A percentile compares a stretch with the other conserved stretches of the same genome.
Conservation (phyloP, 2,888 invertebrate species). For the Sesia bembeciformis region DNA sequence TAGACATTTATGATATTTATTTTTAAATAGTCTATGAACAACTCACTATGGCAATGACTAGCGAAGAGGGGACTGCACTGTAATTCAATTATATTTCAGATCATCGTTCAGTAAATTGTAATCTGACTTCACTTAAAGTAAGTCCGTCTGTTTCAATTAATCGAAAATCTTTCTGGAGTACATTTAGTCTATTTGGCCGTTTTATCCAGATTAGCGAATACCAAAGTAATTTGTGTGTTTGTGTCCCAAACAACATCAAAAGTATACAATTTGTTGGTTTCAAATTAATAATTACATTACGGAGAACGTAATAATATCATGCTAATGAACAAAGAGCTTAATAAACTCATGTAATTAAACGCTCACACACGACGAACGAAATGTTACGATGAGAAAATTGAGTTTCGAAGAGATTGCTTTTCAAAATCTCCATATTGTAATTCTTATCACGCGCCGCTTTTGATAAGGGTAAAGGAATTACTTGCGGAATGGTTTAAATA, state of each 20-base stretch:
- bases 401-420: neutral
- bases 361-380: neutral
- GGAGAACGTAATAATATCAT: neutral
- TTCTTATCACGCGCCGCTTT: constrained; percentile 24
- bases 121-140: too few relatives aligned
- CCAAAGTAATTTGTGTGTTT: neutral
- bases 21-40: too few relatives aligned
- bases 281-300: neutral
- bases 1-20: too few relatives aligned
- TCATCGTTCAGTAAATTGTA: too few relatives aligned
- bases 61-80: too few relatives aligned
- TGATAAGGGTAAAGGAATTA: constrained; percentile 38
- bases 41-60: too few relatives aligned
- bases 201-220: neutral
- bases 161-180: neutral
- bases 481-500: constrained; percentile 26
- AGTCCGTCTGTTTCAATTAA: too few relatives aligned
- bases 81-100: too few relatives aligned
- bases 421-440: constrained; percentile 15
- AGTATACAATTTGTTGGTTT: neutral
- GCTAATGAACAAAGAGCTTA: neutral
- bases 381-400: neutral
- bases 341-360: neutral
- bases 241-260: neutral
- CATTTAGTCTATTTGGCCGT: neutral